phyloP scores from a whole-genome alignment of 2,797 vertebrate species.

The Enteromius mattozi region DNA sequence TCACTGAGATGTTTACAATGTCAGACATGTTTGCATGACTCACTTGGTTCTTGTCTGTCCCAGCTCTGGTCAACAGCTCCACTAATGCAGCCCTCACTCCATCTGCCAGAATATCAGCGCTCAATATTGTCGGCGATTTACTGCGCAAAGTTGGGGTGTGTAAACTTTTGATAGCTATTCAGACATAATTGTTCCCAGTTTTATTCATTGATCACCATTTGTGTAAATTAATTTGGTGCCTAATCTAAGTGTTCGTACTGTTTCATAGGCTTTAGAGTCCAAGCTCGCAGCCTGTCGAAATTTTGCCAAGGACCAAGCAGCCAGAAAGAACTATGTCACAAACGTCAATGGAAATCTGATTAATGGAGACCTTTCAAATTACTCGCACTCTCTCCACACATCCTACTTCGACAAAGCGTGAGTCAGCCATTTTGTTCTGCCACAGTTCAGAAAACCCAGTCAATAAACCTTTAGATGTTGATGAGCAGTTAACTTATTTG shows the following conservation, averaged over 20 bases:
- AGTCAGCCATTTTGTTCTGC: slow-evolving; percentile 66
- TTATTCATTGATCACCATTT: background rate
- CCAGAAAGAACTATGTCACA: slow-evolving; percentile 84
- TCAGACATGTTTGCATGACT: background rate
- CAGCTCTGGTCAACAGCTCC: slow-evolving; percentile 87
- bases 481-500: slow-evolving; percentile 11
- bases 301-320: slow-evolving; percentile 94
- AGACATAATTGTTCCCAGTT: background rate
- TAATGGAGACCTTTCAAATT: slow-evolving; percentile 83
- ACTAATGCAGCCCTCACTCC: slow-evolving; percentile 92
- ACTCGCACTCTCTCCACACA: slow-evolving; percentile 84
- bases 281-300: slow-evolving; percentile 96
- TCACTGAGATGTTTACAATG: background rate
- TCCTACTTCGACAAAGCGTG: slow-evolving; percentile 96
- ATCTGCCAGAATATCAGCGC: slow-evolving; percentile 94
- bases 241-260: background rate
- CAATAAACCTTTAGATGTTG: slow-evolving; percentile 23
- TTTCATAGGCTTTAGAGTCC: slow-evolving; percentile 90
- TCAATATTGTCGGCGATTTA: slow-evolving; percentile 97
- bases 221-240: too few relatives aligned
- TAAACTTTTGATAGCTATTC: slow-evolving; percentile 16
- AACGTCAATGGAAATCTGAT: slow-evolving; percentile 83
- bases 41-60: slow-evolving; percentile 10
- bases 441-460: background rate
- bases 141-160: slow-evolving; percentile 96